Percentiles rank a stretch among this genome's conserved stretches.
Evolutionary conservation across 2,888 invertebrate genomes (phyloP).

Genomic region (Heliconius ethilla): DNA sequence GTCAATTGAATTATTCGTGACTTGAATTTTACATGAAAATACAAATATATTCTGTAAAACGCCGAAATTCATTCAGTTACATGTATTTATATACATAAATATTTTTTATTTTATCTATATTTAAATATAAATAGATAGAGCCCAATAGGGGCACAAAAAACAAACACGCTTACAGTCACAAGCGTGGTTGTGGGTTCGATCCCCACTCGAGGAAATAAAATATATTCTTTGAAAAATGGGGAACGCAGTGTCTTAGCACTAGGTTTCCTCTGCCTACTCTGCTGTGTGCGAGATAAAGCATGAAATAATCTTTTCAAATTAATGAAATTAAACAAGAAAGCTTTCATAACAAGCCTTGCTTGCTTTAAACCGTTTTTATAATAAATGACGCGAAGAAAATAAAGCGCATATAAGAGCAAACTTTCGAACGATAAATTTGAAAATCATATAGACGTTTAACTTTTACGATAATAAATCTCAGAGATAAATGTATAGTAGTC

Average conservation of each 20-base stretch:
- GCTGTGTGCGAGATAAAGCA: no score
- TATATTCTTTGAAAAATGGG: no score
- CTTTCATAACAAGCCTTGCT: background rate
- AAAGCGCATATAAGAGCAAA: conserved; percentile 27
- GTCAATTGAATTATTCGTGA: conserved; percentile 47
- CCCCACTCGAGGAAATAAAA: no score
- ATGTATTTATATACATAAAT: background rate
- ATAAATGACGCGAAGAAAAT: conserved; percentile 28
- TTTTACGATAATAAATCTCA: conserved; percentile 40
- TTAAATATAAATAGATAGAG: background rate
- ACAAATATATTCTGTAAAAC: conserved; percentile 32
- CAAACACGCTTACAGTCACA: no score
- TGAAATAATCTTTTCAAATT: no score
- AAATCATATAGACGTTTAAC: conserved; percentile 43
- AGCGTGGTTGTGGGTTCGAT: no score
- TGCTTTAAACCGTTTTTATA: conserved; percentile 16
- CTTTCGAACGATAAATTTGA: conserved; percentile 41
- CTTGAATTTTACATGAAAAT: conserved; percentile 44
- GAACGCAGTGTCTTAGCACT: no score
- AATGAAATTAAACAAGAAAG: background rate
- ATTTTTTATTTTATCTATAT: background rate
- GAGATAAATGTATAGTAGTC: conserved; percentile 59
- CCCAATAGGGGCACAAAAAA: no score
- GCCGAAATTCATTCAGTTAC: background rate
- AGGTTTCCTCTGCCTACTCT: no score